These are phyloP conservation scores for Scolanthus callimorphus DNA, from an alignment of 92 coral and sea anemone genomes.

Conservation along the genomic window DNA sequence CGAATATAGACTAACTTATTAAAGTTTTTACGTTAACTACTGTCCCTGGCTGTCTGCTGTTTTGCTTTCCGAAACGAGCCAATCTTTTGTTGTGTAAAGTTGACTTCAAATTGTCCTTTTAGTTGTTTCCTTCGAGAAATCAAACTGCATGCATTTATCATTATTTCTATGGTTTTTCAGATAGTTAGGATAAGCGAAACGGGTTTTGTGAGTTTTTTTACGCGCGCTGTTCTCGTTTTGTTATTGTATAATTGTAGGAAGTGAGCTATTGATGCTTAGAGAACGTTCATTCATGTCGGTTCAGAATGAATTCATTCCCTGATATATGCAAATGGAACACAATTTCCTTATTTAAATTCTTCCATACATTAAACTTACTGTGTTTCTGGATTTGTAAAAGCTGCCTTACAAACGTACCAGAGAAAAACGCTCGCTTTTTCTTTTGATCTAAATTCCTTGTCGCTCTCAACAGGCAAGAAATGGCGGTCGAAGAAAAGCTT, in stretches of 20 bases:
- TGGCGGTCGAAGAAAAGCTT: not conserved
- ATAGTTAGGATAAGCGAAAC: not conserved
- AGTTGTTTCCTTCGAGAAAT: slow-evolving; percentile 18
- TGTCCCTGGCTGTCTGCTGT: slow-evolving; percentile 39
- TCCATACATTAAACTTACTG: slow-evolving; percentile 93
- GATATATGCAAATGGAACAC: slow-evolving; percentile 99
- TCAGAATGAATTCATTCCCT: slow-evolving; percentile 59
- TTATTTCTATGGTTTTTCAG: not conserved
- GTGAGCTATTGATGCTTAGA: slow-evolving; percentile 48
- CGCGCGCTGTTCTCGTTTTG: slow-evolving; percentile 1
- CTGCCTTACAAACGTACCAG: not conserved
- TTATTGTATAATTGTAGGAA: slow-evolving; percentile 15
- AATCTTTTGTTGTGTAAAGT: slow-evolving; percentile 1
- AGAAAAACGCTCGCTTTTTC: not conserved
- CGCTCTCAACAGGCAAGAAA: no score
- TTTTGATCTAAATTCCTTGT: not conserved
- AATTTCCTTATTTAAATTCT: slow-evolving; percentile 97
- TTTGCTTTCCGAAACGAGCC: slow-evolving; percentile 23
- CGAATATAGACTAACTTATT: slow-evolving; percentile 66
- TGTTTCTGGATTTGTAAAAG: slow-evolving; percentile 79
- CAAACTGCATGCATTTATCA: slow-evolving; percentile 1
- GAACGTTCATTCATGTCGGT: slow-evolving; percentile 62
- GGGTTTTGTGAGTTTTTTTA: not conserved
- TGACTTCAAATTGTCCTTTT: slow-evolving; percentile 56
- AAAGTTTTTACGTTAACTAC: slow-evolving; percentile 54